Percentiles rank a stretch among this genome's conserved stretches.
Evolutionary conservation across 2,888 invertebrate genomes (phyloP).

Genomic region (Tholera decimalis): DNA sequence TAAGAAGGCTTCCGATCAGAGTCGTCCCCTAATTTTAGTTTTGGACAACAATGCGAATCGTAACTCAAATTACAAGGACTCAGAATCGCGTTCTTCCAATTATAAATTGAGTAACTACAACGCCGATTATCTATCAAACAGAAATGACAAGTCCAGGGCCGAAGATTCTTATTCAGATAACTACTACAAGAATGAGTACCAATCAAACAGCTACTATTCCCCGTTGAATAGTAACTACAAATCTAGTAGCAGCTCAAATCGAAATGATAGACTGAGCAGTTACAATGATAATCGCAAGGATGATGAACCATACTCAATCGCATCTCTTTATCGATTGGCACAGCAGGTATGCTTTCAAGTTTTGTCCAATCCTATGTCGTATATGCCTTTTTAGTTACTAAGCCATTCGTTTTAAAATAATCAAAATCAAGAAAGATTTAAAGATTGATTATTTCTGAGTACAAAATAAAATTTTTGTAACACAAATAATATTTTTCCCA

Average conservation of each 20-base stretch:
- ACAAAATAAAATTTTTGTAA: background rate
- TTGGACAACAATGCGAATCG: conserved; percentile 48
- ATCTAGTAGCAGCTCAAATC: conserved; percentile 19
- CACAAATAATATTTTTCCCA: background rate
- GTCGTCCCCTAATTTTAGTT: conserved; percentile 57
- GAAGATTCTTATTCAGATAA: conserved; percentile 6
- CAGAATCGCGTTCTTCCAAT: conserved; percentile 13
- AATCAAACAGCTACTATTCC: conserved; percentile 28
- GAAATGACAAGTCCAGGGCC: conserved; percentile 14
- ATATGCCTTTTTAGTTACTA: background rate
- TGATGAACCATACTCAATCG: conserved; percentile 34
- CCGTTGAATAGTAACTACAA: conserved; percentile 29
- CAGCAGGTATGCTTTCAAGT: conserved; percentile 47
- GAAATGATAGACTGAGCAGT: conserved; percentile 23
- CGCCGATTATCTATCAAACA: conserved; percentile 15
- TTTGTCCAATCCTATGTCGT: too few relatives aligned
- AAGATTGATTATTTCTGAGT: background rate
- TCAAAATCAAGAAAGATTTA: background rate
- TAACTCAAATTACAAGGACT: conserved; percentile 20
- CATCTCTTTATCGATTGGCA: conserved; percentile 49
- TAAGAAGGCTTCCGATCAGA: conserved; percentile 50
- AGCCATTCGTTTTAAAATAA: background rate
- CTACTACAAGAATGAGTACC: conserved; percentile 16
- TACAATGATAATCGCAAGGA: conserved; percentile 15
- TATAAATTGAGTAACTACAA: conserved; percentile 25